phyloP scores from a whole-genome alignment of 1,140 invertebrate species.

The Caenorhabditis tropicalis region DNA sequence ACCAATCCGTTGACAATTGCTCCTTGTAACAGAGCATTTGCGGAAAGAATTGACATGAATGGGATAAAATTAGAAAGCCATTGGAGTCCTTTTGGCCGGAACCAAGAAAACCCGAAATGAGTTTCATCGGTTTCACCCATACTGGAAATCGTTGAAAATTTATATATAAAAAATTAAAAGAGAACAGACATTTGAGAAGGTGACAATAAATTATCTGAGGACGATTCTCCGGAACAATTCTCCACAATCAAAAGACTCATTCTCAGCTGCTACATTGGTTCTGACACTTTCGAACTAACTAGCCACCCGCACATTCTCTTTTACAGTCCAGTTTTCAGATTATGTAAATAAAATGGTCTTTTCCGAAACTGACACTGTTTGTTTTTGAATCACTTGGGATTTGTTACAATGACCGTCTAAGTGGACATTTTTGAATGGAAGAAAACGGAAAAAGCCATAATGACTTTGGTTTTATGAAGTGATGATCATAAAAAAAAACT shows the following conservation, averaged over 20 bases:
- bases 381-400: not conserved
- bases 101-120: slow-evolving; percentile 10
- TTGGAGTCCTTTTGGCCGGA: not conserved
- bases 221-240: not conserved
- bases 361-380: not conserved
- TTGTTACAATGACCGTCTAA: not conserved
- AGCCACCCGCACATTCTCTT: not conserved
- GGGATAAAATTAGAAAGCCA: slow-evolving; percentile 5
- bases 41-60: slow-evolving; percentile 22
- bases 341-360: slow-evolving; percentile 15
- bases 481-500: not conserved
- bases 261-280: not conserved
- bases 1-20: slow-evolving; percentile 54
- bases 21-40: slow-evolving; percentile 48
- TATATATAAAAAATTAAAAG: not conserved
- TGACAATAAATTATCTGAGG: not conserved
- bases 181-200: not conserved
- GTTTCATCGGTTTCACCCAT: slow-evolving; percentile 38
- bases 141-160: not conserved
- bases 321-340: not conserved
- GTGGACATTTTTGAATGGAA: not conserved
- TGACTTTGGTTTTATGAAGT: not conserved
- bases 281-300: not conserved
- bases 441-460: not conserved
- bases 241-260: not conserved